Evolutionary conservation across 2,888 invertebrate species (phyloP), one percentile per base, ranked within the genome.

Genomic region (Sericinus montela): DNA sequence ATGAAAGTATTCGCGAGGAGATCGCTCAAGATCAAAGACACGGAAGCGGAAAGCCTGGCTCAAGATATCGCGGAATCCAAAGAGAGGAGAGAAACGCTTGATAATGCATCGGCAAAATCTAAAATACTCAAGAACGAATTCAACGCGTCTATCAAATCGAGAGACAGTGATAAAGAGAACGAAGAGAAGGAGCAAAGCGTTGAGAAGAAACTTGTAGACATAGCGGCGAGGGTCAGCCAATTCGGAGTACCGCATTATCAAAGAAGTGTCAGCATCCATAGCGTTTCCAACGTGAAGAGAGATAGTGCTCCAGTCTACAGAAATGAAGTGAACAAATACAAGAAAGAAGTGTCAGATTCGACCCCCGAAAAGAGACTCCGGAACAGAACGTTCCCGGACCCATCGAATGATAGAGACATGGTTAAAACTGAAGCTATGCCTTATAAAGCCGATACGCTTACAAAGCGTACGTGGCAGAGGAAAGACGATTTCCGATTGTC

Each of bases 1-100:
- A 93, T 95, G 92, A 95, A 95, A 78, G 95, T 95, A 0, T 95
- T 95, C 69, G 95, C 95, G 0, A 84, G 95, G 36, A 82, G 95
- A 49, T 95, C 95, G n/a, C 80, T 95, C 0, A 95, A 95, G 79
- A 83, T 94, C n/a, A 94, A 94, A 80, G 94, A 94, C 61, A 80
- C 81, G 3, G 94, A 94, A 62, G 89, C 87, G 0, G 92, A 92
- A 50, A 80, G 78, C 35, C 78, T 93, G 50, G 89, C 91, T 11
- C 91, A 91, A 53, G 91, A 92, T 55, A 90, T 91, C 30, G 79
- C 91, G 0, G 82, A 87, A 28, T 77, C 83, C 23, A 80, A 78
- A 16, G 65, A 75, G 15, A 73, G 71, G 48, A 82, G 84, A 14
- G 84, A 85, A 49, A 44, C 52, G 0, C 65, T 64, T 13, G 69